Evolutionary conservation across 2,797 vertebrate genomes (phyloP).

Genomic region (Helostoma temminkii): DNA sequence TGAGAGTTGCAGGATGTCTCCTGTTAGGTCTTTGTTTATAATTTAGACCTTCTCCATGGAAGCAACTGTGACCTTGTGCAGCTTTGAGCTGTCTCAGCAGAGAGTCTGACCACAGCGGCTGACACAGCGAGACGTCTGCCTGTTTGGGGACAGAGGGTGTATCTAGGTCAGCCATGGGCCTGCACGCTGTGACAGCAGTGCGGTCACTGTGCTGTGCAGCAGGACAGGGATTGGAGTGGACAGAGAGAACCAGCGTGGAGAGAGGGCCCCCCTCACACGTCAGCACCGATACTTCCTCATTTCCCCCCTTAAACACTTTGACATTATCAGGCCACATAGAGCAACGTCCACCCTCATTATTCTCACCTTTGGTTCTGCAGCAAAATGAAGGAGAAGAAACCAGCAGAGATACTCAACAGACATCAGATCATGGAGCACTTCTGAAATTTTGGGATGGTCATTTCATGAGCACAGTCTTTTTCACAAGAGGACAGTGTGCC

Average conservation of each 20-base stretch:
- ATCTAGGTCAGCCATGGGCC: conserved; percentile 80
- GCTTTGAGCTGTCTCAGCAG: conserved; percentile 81
- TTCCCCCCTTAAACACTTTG: conserved; percentile 83
- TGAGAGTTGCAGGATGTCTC: conserved; percentile 25
- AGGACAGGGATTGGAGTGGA: conserved; percentile 80
- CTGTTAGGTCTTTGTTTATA: conserved; percentile 57
- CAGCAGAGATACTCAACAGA: conserved; percentile 73
- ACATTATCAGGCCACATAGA: conserved; percentile 91
- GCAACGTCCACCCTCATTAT: conserved; percentile 90
- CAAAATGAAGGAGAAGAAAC: conserved; percentile 79
- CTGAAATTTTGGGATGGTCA: conserved; percentile 41
- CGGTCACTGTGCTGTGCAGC: conserved; percentile 64
- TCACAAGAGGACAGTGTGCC: neutral
- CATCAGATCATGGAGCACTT: conserved; percentile 60
- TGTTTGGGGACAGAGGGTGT: conserved; percentile 75
- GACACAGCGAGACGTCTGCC: conserved; percentile 74
- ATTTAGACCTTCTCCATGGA: conserved; percentile 46
- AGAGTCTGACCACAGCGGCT: conserved; percentile 58
- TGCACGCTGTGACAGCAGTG: conserved; percentile 71
- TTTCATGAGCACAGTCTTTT: conserved; percentile 22
- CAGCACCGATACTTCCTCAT: conserved; percentile 77
- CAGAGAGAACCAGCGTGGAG: conserved; percentile 67
- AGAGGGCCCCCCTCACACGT: conserved; percentile 74
- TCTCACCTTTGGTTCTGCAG: conserved; percentile 85
- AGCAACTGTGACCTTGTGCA: conserved; percentile 71